A percentile compares a stretch with the other conserved stretches of the same genome.
Conservation (phyloP, 2,113 vertebrate genomes). For the Pavo muticus region DNA sequence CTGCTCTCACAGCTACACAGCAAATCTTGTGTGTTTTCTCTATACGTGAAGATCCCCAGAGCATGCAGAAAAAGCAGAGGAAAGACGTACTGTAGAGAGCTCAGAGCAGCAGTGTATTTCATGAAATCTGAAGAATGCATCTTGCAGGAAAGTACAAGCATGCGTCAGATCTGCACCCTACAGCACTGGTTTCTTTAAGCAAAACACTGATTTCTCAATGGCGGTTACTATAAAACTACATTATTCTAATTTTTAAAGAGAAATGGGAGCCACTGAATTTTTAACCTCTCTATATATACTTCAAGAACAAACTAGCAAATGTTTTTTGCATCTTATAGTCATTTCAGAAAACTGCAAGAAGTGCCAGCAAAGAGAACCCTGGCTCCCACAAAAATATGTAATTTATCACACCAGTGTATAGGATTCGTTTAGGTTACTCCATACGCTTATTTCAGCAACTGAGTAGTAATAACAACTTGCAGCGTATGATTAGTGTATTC, state of each 20-base stretch:
- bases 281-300: background rate
- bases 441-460: background rate
- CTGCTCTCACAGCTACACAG: constrained; percentile 19
- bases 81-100: background rate
- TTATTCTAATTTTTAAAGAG: background rate
- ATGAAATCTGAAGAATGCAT: constrained; percentile 4
- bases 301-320: background rate
- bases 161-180: constrained; percentile 19
- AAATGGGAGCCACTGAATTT: background rate
- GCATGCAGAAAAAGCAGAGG: constrained; percentile 14
- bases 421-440: background rate
- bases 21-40: constrained; percentile 5
- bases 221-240: background rate
- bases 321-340: background rate
- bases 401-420: background rate
- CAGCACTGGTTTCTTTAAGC: constrained; percentile 41
- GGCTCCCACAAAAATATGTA: background rate
- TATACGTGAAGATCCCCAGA: background rate
- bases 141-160: constrained; percentile 18
- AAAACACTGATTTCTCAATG: background rate
- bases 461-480: constrained; percentile 14
- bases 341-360: background rate
- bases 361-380: background rate
- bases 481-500: constrained; percentile 17
- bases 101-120: background rate